Base-by-base conservation (phyloP, 2,797 vertebrate genomes). In the Centropyge bicolor region DNA sequence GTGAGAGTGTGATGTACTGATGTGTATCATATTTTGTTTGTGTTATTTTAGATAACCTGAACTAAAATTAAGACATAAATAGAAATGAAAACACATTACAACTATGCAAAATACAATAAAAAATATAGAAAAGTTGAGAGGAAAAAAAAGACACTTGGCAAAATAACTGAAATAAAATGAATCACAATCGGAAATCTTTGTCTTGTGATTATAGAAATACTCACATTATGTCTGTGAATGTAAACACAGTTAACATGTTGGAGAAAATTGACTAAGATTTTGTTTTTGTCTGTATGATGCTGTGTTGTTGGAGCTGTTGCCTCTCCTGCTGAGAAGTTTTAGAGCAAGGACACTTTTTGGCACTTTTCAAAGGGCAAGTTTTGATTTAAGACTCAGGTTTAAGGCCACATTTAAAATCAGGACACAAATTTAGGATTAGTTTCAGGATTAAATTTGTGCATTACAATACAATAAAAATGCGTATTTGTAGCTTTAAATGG, bases 141-240 rank as follows among this genome's bases (percentile, higher is more conserved):
- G 6, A 31, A 16, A 64, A 61, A 12, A 20, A 48, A 22, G 38
- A 22, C 27, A 46, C 1, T 22, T 7, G 9, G 4, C 8, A 52
- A 55, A 64, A 46, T 17, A 46, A 72, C 38, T 19, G 20, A 65
- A 79, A 69, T 36, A 16, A 54, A 61, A 66, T 71, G 16, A 70
- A 35, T 57, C 20, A 49, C 24, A n/a, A 27, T 43, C 19, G 27
- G 6, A 74, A 62, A 51, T 43, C 1, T 10, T 59, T 46, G 45
- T 57, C 16, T 54, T 54, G 19, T 56, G 36, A 68, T 24, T 40
- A 61, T 9, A 14, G n/a, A 38, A 57, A 9, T 55, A 55, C 14
- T 14, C 24, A 9, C 55, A 57, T 31, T 6, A 5, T 6, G 55
- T 36, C 40, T 65, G 76, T 38, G 46, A 62, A 52, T 41, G 40